Evolutionary conservation across 2,797 vertebrate species (phyloP), one percentile per base, ranked within the genome.

Genomic region (Threskiornis aethiopicus): DNA sequence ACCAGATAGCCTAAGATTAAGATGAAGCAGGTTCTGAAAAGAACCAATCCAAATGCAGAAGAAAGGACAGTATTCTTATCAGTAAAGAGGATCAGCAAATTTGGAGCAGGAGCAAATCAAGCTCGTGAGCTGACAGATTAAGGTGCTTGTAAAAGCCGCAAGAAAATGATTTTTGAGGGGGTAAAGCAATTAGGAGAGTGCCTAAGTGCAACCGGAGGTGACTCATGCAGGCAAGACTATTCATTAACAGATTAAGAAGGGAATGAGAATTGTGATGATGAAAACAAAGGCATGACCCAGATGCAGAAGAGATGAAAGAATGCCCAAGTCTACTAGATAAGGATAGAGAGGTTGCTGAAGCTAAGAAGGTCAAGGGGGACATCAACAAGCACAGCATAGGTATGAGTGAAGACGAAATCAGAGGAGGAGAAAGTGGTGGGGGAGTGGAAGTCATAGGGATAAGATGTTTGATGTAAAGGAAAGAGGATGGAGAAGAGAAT

Each of bases 151-250:
- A 91, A 84, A 85, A 93, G 61, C 90, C 87, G 26, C 55, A 65
- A 79, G 25, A 84, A 85, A 87, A 55, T 58, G 22, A 82, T 84
- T 76, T 92, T 84, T 84, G 61, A 62, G 35, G 44, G 28, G 28
- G 5, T 49, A 57, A 94, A 70, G 85, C 73, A 96, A 96, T 93
- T 88, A 94, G 46, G 39, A 93, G 84, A 95, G 87, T 91, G 87
- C 77, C 47, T 91, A 62, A 90, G 83, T 91, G 67, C 87, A 93
- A 96, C 26, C 3, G 7, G 21, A 93, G 44, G 64, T 67, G 88
- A 89, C 82, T 42, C 84, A 69, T n/a, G 44, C 47, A 90, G 77
- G 80, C 80, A 92, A 87, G 70, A 64, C 51, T 54, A 58, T 75
- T 91, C 76, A 84, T 96, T 95, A 95, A 89, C 22, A 86, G 77